Evolutionary conservation across 53 echinoderm and acorn worm genomes (phyloP).

Genomic region (Temnopleurus reevesii): DNA sequence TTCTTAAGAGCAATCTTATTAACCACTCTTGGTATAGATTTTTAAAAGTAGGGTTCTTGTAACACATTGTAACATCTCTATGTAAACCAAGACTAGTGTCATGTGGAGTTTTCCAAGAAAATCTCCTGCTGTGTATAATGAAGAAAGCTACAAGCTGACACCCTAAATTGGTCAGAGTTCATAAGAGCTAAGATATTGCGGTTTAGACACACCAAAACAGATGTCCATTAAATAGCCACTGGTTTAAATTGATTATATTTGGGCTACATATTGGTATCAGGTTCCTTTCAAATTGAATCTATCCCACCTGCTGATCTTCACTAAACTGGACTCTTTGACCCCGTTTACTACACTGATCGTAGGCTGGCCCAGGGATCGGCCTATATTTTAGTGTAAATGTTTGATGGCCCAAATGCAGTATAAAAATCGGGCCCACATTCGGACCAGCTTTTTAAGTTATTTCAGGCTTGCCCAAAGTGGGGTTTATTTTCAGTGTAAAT

Average conservation of each 20-base stretch:
- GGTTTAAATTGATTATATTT: conserved; percentile 12
- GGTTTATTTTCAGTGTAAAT: no score
- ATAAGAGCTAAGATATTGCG: neutral
- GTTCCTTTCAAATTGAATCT: neutral
- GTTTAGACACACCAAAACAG: neutral
- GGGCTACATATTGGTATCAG: neutral
- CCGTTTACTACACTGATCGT: no score
- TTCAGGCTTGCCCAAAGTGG: no score
- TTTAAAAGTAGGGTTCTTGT: no score
- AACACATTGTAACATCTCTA: neutral
- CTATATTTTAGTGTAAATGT: no score
- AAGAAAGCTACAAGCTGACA: conserved; percentile 2
- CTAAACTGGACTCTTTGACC: neutral
- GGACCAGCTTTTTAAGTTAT: no score
- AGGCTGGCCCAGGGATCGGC: no score
- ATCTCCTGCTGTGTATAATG: neutral
- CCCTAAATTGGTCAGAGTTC: neutral
- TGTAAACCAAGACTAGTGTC: neutral
- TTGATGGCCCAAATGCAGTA: no score
- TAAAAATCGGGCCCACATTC: no score
- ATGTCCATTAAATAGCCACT: neutral
- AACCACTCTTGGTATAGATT: no score
- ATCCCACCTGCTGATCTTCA: neutral
- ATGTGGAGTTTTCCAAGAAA: conserved; percentile 11
- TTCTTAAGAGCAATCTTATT: no score